phyloP scores from a whole-genome alignment of 2,888 invertebrate species.

The Callyntrura sp. region DNA sequence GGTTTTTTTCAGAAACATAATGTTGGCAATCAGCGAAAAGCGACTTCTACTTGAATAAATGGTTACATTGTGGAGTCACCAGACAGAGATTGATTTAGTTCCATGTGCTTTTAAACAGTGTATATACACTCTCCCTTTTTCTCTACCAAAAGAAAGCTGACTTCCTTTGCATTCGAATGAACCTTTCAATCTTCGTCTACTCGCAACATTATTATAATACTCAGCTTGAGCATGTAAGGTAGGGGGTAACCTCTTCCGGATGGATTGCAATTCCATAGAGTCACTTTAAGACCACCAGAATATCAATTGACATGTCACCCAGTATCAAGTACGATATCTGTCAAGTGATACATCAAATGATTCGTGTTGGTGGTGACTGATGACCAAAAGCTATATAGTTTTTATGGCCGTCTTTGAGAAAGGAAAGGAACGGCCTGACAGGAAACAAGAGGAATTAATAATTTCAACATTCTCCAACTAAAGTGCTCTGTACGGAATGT shows the following conservation, averaged over 20 bases:
- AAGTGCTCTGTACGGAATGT: too few relatives aligned
- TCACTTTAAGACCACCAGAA: slow-evolving; percentile 47
- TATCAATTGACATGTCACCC: slow-evolving; percentile 66
- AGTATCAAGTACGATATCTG: slow-evolving; percentile 59
- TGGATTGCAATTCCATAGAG: slow-evolving; percentile 14
- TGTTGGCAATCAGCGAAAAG: slow-evolving; percentile 54
- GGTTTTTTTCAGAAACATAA: background rate
- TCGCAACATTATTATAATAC: background rate
- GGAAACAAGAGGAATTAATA: background rate
- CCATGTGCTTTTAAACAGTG: slow-evolving; percentile 37
- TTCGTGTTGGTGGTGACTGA: slow-evolving; percentile 54
- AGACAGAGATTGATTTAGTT: slow-evolving; percentile 74
- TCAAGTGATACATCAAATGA: slow-evolving; percentile 36
- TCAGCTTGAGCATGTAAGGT: background rate
- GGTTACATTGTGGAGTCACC: background rate
- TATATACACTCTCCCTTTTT: slow-evolving; percentile 16
- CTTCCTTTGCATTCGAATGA: slow-evolving; percentile 70
- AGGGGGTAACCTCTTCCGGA: background rate
- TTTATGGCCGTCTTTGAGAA: background rate
- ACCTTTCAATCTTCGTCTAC: slow-evolving; percentile 55
- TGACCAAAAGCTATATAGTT: slow-evolving; percentile 28
- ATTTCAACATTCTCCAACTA: background rate
- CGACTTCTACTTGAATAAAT: slow-evolving; percentile 41
- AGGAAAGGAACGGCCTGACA: background rate
- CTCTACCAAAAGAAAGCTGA: background rate